A percentile compares a stretch with the other conserved stretches of the same genome.
phyloP scores from a whole-genome alignment of 2,797 vertebrate genomes.

The Labroides dimidiatus region DNA sequence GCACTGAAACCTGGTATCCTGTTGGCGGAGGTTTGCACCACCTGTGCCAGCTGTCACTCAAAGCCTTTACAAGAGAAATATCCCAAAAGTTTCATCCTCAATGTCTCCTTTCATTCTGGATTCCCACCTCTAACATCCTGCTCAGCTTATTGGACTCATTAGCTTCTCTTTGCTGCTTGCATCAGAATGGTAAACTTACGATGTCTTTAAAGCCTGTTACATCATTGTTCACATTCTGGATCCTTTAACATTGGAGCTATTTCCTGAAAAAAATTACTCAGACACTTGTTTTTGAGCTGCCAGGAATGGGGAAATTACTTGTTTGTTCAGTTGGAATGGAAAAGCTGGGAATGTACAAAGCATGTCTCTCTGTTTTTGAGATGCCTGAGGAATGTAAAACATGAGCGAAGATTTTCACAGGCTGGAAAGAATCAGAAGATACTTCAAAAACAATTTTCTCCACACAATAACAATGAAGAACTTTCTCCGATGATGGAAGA shows the following conservation, averaged over 20 bases:
- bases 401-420: conserved; percentile 23
- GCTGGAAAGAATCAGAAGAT: conserved; percentile 22
- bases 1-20: conserved; percentile 60
- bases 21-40: conserved; percentile 57
- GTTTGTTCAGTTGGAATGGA: conserved; percentile 27
- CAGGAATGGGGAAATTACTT: conserved; percentile 7
- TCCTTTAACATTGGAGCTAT: conserved; percentile 1
- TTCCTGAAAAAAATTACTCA: conserved; percentile 23
- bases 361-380: background rate
- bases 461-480: background rate
- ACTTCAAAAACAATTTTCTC: conserved; percentile 2
- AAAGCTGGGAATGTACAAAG: conserved; percentile 6
- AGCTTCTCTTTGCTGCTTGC: background rate
- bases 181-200: background rate
- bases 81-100: conserved; percentile 3
- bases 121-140: conserved; percentile 1
- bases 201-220: conserved; percentile 27
- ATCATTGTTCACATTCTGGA: conserved; percentile 14
- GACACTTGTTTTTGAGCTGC: conserved; percentile 4
- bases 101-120: background rate
- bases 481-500: too few relatives aligned
- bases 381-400: conserved; percentile 17
- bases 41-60: conserved; percentile 78
- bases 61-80: conserved; percentile 20
- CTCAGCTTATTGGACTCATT: background rate